Evolutionary conservation across 1,140 invertebrate genomes (phyloP).

Genomic region (Triops cancriformis): DNA sequence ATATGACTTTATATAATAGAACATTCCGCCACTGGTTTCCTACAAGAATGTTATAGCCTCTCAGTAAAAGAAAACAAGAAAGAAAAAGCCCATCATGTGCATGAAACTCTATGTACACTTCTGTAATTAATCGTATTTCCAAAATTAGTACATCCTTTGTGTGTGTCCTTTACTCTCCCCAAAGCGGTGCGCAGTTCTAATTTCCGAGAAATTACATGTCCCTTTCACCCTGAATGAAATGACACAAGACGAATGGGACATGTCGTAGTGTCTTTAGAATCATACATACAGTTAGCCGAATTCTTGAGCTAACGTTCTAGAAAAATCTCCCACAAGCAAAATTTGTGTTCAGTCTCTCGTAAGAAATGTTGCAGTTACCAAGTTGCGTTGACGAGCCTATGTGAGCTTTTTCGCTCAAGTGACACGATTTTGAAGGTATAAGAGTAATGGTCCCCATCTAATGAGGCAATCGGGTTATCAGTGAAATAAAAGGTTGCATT

Average conservation of each 20-base stretch:
- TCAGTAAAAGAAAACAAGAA: not conserved
- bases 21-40: conserved; percentile 12
- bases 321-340: too few species aligned
- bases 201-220: not conserved
- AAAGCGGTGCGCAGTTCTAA: not conserved
- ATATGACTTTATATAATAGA: not conserved
- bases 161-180: not conserved
- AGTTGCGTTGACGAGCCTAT: too few species aligned
- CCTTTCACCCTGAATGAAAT: not conserved
- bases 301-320: not conserved
- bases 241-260: not conserved
- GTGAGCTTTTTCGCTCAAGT: too few species aligned
- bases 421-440: too few species aligned
- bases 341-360: too few species aligned
- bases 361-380: too few species aligned
- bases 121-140: conserved; percentile 6
- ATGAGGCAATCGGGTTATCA: too few species aligned
- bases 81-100: not conserved
- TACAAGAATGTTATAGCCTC: not conserved
- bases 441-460: too few species aligned
- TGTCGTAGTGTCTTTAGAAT: not conserved
- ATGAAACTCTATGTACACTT: not conserved
- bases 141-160: not conserved
- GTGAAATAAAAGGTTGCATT: too few species aligned
- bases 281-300: not conserved